Evolutionary conservation across 2,797 vertebrate genomes (phyloP).

Genomic region (Manis crassicaudata): DNA sequence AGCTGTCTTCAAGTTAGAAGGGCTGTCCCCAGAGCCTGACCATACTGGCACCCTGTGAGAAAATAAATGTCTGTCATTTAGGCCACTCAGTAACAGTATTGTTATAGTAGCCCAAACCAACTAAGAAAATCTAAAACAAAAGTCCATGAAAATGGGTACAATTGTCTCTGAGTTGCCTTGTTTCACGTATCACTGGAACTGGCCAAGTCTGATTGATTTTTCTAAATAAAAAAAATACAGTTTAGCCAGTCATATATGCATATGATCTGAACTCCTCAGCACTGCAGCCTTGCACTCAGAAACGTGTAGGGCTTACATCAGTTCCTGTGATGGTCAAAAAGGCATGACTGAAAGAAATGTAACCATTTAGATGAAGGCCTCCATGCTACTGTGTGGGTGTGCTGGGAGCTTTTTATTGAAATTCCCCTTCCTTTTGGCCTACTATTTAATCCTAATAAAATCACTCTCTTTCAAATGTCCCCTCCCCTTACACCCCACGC

Average conservation of each 20-base stretch:
- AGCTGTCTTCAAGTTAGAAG: background rate
- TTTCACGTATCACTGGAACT: background rate
- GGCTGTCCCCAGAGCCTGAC: background rate
- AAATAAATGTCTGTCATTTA: background rate
- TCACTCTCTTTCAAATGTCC: conserved; percentile 31
- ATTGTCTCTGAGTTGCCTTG: background rate
- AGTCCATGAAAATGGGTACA: background rate
- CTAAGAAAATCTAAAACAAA: background rate
- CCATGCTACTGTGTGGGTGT: background rate
- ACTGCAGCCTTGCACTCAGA: background rate
- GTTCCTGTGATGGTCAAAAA: background rate
- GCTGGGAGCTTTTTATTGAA: conserved; percentile 22
- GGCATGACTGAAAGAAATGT: conserved; percentile 23
- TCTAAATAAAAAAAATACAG: background rate
- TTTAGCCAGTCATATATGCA: background rate
- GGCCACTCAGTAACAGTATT: background rate
- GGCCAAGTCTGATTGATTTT: background rate
- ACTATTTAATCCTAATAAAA: conserved; percentile 69
- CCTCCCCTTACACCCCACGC: background rate
- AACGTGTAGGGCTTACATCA: background rate
- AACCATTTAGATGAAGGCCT: conserved; percentile 26
- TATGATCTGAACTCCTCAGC: background rate
- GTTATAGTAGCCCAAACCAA: background rate
- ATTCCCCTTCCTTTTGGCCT: conserved; percentile 36
- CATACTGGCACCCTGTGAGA: background rate